Evolutionary conservation across 2,113 vertebrate species (phyloP).

Genomic region (Tragulus kanchil): DNA sequence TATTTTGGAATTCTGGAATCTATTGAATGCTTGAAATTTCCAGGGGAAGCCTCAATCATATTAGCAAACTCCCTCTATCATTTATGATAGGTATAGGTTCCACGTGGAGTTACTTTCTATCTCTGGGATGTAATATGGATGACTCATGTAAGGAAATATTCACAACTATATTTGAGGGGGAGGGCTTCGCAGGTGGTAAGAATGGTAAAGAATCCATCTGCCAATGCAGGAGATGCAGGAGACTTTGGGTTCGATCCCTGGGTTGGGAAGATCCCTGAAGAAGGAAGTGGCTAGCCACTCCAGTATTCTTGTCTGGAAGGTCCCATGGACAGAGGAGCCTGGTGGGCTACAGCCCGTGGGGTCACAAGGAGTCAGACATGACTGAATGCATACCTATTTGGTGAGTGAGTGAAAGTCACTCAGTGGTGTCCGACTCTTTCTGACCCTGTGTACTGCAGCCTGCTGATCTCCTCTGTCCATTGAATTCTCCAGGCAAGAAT

Average conservation of each 20-base stretch:
- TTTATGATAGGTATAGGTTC: neutral
- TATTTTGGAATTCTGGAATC: neutral
- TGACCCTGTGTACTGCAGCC: too few species aligned
- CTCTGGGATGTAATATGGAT: neutral
- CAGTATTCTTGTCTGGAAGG: neutral
- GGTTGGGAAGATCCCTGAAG: neutral
- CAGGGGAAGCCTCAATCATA: neutral
- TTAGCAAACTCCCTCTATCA: too few species aligned
- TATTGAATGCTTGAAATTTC: neutral
- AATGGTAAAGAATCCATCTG: neutral
- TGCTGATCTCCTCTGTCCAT: too few species aligned
- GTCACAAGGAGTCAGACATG: neutral
- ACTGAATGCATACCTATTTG: neutral
- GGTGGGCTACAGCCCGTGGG: neutral
- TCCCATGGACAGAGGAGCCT: neutral
- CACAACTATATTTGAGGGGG: neutral
- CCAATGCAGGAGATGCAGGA: neutral
- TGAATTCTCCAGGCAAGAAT: too few species aligned
- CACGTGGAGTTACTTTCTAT: neutral
- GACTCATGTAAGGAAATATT: neutral
- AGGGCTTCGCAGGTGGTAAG: neutral
- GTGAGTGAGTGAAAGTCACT: too few species aligned
- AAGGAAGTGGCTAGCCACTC: neutral
- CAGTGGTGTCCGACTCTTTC: too few species aligned
- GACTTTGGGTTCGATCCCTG: neutral